These are phyloP conservation scores for Aphelenchoides fujianensis DNA, from an alignment of 1,140 invertebrate genomes.

Conservation along the genomic window DNA sequence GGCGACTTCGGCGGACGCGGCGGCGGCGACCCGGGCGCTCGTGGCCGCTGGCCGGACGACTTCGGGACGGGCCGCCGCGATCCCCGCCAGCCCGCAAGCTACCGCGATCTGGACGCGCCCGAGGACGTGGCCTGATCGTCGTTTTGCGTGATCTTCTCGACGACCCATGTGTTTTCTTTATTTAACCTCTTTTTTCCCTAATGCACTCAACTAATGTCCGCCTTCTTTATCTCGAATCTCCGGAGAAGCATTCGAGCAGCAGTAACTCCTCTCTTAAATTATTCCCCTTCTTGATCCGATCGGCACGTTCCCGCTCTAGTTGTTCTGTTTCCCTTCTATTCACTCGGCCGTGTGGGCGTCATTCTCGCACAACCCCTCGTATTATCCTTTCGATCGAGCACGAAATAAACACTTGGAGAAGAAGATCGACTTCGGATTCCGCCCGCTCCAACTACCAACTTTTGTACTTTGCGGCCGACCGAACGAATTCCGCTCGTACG, in stretches of 20 bases:
- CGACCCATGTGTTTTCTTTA: background rate
- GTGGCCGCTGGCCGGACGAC: constrained; percentile 12
- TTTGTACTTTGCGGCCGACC: background rate
- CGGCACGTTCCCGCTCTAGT: background rate
- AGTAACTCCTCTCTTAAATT: constrained; percentile 16
- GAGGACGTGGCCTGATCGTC: constrained; percentile 66
- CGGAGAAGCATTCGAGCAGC: no score
- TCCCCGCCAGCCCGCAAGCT: constrained; percentile 73
- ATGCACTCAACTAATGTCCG: no score
- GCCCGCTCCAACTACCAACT: background rate
- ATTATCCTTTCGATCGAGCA: no score
- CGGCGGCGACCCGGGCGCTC: constrained; percentile 11
- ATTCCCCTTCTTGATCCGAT: background rate
- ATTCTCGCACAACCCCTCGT: no score
- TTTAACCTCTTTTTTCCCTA: constrained; percentile 12
- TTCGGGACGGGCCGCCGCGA: constrained; percentile 61
- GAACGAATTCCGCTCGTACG: no score
- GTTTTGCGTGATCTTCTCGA: background rate
- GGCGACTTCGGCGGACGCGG: constrained; percentile 32
- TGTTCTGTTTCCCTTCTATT: constrained; percentile 4
- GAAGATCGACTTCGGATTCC: no score
- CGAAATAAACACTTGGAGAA: no score
- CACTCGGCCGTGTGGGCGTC: no score
- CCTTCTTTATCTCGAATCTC: no score
- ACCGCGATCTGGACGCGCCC: constrained; percentile 79